phyloP scores from a whole-genome alignment of 64 coral and sea anemone species.

The Montipora capricornis region DNA sequence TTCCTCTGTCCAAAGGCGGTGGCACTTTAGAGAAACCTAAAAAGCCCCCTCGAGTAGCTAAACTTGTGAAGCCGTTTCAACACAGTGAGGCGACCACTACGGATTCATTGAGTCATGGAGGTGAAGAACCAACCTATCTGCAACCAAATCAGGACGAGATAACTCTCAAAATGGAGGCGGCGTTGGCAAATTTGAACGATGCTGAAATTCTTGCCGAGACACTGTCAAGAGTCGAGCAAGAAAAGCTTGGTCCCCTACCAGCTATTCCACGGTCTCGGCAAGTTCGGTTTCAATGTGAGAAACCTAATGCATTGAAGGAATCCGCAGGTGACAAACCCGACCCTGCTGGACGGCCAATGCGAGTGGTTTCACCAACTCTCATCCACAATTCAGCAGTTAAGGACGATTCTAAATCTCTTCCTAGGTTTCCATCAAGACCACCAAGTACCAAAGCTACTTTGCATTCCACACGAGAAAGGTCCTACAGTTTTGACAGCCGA shows the following conservation, averaged over 20 bases:
- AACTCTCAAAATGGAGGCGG: slow-evolving; percentile 87
- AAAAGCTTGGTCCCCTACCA: slow-evolving; percentile 87
- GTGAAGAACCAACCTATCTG: slow-evolving; percentile 80
- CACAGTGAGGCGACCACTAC: slow-evolving; percentile 19
- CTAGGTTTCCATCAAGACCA: slow-evolving; percentile 79
- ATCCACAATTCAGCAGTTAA: slow-evolving; percentile 58
- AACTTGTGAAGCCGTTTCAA: slow-evolving; percentile 68
- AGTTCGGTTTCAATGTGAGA: slow-evolving; percentile 76
- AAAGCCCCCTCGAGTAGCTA: slow-evolving; percentile 77
- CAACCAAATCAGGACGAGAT: slow-evolving; percentile 74
- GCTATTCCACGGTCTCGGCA: slow-evolving; percentile 79
- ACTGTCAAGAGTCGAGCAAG: slow-evolving; percentile 91
- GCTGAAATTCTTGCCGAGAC: slow-evolving; percentile 88
- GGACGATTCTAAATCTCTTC: background rate
- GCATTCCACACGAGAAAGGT: slow-evolving; percentile 33
- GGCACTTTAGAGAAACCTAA: slow-evolving; percentile 70
- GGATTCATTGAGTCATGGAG: background rate
- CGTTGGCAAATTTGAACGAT: slow-evolving; percentile 88
- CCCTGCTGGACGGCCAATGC: slow-evolving; percentile 57
- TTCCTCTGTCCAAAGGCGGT: slow-evolving; percentile 83
- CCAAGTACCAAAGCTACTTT: slow-evolving; percentile 67
- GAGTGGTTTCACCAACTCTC: slow-evolving; percentile 77
- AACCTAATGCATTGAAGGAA: background rate
- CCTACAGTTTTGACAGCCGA: slow-evolving; percentile 39
- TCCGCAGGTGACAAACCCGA: slow-evolving; percentile 25